Conservation (phyloP, 2,797 vertebrate species). For the Gallirallus australis region DNA sequence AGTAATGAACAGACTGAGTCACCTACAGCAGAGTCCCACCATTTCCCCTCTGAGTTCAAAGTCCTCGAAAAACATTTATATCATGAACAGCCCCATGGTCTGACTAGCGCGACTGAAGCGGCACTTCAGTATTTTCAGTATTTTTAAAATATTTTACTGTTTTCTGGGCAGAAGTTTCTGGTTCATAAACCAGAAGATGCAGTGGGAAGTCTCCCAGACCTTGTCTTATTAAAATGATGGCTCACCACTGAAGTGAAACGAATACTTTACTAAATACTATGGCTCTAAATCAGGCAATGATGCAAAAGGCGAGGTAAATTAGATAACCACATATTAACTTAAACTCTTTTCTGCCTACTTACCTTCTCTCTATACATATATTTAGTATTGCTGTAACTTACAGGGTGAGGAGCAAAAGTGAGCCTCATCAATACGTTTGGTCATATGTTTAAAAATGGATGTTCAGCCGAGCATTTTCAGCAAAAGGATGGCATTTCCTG, state of each 20-base stretch:
- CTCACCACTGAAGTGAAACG: constrained; percentile 35
- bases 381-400: background rate
- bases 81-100: background rate
- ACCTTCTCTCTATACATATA: constrained; percentile 17
- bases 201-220: background rate
- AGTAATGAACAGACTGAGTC: background rate
- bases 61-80: background rate
- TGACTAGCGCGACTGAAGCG: background rate
- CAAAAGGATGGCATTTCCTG: background rate
- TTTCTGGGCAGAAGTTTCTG: constrained; percentile 39
- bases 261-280: background rate
- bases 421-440: background rate
- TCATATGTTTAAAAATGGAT: background rate
- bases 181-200: constrained; percentile 43
- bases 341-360: constrained; percentile 63
- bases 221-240: constrained; percentile 45
- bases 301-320: constrained; percentile 55
- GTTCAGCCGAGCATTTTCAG: background rate
- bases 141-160: background rate
- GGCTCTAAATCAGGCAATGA: constrained; percentile 62
- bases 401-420: background rate
- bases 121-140: background rate
- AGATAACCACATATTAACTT: constrained; percentile 57
- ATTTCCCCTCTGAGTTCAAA: background rate
- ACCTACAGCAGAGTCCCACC: background rate